phyloP scores from a whole-genome alignment of 2,888 invertebrate species.

The Philaethria dido region DNA sequence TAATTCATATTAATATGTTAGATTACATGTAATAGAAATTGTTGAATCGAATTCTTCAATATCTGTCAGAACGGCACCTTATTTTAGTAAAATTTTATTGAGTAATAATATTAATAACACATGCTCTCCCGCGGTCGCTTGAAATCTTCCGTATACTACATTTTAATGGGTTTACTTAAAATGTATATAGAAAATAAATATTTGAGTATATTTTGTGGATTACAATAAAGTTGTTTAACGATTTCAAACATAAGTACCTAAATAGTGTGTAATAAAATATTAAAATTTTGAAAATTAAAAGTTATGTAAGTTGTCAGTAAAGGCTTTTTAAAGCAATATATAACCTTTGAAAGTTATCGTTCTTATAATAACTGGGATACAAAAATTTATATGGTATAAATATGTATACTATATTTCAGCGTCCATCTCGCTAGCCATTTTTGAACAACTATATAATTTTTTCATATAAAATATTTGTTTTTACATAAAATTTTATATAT shows the following conservation, averaged over 20 bases:
- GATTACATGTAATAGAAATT: slow-evolving; percentile 24
- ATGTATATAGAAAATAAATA: background rate
- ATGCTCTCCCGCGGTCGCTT: slow-evolving; percentile 60
- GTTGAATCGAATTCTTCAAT: slow-evolving; percentile 24
- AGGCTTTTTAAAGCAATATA: background rate
- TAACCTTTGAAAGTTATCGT: background rate
- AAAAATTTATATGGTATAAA: background rate
- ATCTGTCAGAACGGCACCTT: slow-evolving; percentile 34
- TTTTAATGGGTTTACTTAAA: slow-evolving; percentile 4
- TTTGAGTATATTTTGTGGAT: slow-evolving; percentile 22
- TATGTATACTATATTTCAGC: no score
- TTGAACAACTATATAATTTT: background rate
- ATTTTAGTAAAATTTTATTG: slow-evolving; percentile 41
- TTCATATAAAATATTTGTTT: background rate
- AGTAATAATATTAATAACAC: slow-evolving; percentile 57
- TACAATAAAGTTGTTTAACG: background rate
- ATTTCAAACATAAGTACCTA: background rate
- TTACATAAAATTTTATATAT: background rate
- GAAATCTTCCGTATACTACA: slow-evolving; percentile 21
- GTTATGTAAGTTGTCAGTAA: background rate
- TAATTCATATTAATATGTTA: no score
- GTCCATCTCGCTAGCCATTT: background rate
- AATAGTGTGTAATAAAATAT: background rate
- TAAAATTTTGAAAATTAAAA: background rate
- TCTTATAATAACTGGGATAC: background rate